Base-by-base conservation (phyloP, 2,888 invertebrate species). In the Labia minor region DNA sequence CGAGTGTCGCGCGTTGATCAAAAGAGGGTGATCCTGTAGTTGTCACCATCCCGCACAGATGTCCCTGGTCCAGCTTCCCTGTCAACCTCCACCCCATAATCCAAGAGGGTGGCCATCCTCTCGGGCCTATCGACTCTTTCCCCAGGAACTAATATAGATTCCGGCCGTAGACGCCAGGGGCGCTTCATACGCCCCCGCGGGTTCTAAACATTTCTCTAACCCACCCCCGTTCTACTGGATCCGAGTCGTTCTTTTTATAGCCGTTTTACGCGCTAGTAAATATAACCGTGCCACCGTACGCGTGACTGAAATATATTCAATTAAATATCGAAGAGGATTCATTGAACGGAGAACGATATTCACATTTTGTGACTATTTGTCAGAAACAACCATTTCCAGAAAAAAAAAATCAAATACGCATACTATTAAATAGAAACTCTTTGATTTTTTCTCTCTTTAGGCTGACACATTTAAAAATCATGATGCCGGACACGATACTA, bases 261-360 rank as follows among this genome's bases (percentile, higher is more conserved):
- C 49, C 49, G 49, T 49, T 49, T 49, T 49, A 49, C 49, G 49
- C 8, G 2, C 49, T 49, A 49, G 49, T 49, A 49, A 49, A 49
- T 49, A 49, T 49, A 49, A 49, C 49, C 49, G 49, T 49, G 49
- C 49, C n/a, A 49, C 49, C 49, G 49, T 49, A 16, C 49, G 49
- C 49, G 49, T 49, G 49, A 49, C 49, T 49, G 49, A 49, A 49
- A 49, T 49, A 49, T 49, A 49, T 49, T 49, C 49, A 49, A 49
- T 49, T 49, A 49, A 49, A 49, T 49, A 49, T 49, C 49, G 49
- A 49, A 49, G 49, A 49, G 49, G 49, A 49, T 49, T 49, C 49
- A 49, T 49, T 49, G 49, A 49, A 49, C 49, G 49, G 49, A 49
- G 49, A 49, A 49, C 49, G 49, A 49, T 49, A 49, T 49, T 49